Evolutionary conservation across 1,140 invertebrate species (phyloP), one percentile per base, ranked within the genome.

Genomic region (Tribolium castaneum): DNA sequence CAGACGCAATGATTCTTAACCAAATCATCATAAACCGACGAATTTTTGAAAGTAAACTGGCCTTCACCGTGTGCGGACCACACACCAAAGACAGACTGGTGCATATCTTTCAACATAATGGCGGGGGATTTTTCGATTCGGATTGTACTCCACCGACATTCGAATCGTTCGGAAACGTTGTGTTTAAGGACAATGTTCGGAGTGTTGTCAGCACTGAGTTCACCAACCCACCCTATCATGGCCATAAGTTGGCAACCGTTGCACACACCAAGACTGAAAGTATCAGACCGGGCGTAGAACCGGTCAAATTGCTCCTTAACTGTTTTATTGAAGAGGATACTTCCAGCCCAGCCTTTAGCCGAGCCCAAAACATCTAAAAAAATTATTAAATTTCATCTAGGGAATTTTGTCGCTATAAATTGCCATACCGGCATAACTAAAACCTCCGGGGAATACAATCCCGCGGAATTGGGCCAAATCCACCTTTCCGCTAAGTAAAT

Each of bases 31-130:
- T 93, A 86, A 3, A 95, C 80, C 1, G 85, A 52, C 0, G 88
- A 76, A 10, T 89, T 87, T 6, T 88, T 87, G 79, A 93, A 92
- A 1, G 89, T 89, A 81, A 94, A 93, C 78, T 90, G 90, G 83
- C 98, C 98, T 90, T 99, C 98, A 2, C 96, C 98, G 85, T 99
- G 98, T n/a, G 97, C 97, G 19, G 97, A 91, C 98, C 98, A 99
- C 78, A 98, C 94, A 9, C 98, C 98, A 19, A 99, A 88, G 0
- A 94, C 88, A 2, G 93, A 93, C 4, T 91, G 92, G 75, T 93
- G 91, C 97, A 99, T 98, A 3, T 91, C 95, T 80, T 89, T 87
- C 62, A 99, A 88, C 96, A 99, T 97, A 6, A 99, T 93, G 0
- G 95, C 87, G 1, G 92, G 91, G 14, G 91, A 92, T 80, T 90